Conservation (phyloP, 2,113 vertebrate genomes). For the Glaucidium brasilianum region DNA sequence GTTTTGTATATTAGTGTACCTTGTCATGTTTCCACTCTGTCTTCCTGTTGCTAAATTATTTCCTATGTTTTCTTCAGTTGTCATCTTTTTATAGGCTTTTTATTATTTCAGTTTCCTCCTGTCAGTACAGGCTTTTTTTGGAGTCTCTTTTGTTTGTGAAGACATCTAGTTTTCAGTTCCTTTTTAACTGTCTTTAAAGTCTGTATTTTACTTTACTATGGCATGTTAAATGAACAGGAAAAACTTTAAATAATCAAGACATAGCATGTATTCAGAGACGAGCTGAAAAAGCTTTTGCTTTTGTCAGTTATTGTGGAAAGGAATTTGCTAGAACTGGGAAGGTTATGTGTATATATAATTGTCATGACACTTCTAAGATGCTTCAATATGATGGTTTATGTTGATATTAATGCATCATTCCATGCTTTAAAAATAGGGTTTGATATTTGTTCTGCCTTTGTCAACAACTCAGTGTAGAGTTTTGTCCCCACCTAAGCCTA, state of each 20-base stretch:
- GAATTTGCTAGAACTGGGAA: not conserved
- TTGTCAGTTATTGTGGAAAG: not conserved
- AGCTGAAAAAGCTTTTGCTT: not conserved
- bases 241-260: not conserved
- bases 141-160: not conserved
- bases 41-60: not conserved
- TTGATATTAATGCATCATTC: not conserved
- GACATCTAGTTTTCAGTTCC: not conserved
- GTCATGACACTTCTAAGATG: not conserved
- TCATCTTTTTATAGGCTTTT: not conserved
- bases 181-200: not conserved
- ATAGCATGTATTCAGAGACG: not conserved
- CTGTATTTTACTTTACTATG: not conserved
- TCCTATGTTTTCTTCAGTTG: not conserved
- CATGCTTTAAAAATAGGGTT: not conserved
- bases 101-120: not conserved
- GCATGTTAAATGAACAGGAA: not conserved
- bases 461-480: not conserved
- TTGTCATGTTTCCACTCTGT: not conserved
- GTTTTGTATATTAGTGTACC: not conserved
- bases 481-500: not conserved
- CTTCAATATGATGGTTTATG: not conserved
- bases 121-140: not conserved
- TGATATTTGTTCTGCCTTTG: not conserved
- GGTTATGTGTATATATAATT: accelerated